Evolutionary conservation across 2,888 invertebrate species (phyloP).

Genomic region (Drosophila merina): DNA sequence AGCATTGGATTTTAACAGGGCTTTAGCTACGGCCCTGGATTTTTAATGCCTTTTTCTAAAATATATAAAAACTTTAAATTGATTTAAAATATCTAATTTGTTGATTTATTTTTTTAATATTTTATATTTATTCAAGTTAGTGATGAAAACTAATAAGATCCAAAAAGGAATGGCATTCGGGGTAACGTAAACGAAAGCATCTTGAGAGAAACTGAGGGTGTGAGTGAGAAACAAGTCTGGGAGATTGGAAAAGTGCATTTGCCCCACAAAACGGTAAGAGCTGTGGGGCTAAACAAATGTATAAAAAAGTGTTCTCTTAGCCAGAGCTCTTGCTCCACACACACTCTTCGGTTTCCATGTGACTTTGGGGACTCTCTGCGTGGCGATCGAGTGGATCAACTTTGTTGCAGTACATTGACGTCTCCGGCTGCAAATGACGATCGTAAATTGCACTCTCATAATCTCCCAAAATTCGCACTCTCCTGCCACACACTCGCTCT

Average conservation of each 20-base stretch:
- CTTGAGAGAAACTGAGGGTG: conserved; percentile 17
- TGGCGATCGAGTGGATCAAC: conserved; percentile 54
- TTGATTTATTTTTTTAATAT: too few species aligned
- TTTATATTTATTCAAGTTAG: not conserved
- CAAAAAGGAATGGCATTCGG: not conserved
- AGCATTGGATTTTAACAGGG: not conserved
- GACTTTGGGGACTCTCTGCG: conserved; percentile 15
- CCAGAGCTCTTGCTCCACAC: not conserved
- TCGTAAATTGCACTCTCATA: conserved; percentile 20
- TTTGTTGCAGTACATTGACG: conserved; percentile 74
- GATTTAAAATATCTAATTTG: not conserved
- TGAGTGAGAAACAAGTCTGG: conserved; percentile 14
- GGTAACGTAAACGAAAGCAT: conserved; percentile 33
- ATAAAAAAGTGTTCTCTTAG: conserved; percentile 13
- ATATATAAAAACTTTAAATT: not conserved
- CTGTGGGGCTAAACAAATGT: not conserved
- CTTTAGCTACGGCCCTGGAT: too few species aligned
- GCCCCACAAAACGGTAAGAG: conserved; percentile 13
- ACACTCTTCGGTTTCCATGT: conserved; percentile 11
- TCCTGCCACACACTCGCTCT: not conserved
- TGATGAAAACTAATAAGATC: conserved; percentile 13
- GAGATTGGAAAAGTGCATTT: conserved; percentile 32
- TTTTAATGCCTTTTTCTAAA: not conserved
- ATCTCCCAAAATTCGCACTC: not conserved
- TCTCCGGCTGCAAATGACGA: conserved; percentile 40